phyloP scores from a whole-genome alignment of 2,113 vertebrate species.

The Cervus canadensis region DNA sequence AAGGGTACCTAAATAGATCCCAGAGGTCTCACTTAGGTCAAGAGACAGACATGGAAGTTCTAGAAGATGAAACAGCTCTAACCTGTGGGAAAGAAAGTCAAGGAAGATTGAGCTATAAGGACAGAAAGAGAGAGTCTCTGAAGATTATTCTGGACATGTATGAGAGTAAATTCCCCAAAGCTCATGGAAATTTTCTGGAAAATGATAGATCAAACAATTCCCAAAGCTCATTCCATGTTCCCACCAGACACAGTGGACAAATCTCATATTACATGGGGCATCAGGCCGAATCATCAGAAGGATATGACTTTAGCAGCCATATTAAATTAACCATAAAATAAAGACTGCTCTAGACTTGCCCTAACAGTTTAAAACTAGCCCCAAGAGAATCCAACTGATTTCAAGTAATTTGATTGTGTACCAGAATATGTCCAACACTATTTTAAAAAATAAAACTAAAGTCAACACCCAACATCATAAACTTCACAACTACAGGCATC shows the following conservation, averaged over 20 bases:
- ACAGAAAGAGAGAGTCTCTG: background rate
- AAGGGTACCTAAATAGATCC: background rate
- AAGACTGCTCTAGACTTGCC: background rate
- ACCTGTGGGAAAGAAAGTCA: background rate
- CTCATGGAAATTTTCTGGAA: background rate
- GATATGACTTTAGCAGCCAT: background rate
- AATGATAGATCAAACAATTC: background rate
- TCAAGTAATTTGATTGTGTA: background rate
- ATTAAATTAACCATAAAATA: constrained; percentile 6
- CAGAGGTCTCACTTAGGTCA: background rate
- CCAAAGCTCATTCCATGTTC: background rate
- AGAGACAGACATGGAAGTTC: background rate
- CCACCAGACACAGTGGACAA: background rate
- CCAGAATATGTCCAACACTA: background rate
- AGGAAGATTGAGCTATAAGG: background rate
- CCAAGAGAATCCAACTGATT: background rate
- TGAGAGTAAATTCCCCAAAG: background rate
- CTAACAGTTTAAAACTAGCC: background rate
- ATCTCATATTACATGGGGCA: background rate
- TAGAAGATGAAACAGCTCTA: background rate
- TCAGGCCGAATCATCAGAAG: background rate
- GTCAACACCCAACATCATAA: background rate
- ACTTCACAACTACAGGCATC: background rate
- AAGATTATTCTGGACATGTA: background rate
- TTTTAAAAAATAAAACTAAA: background rate